Base-by-base conservation (phyloP, 2,888 invertebrate genomes). In the Plemyria rubiginata region DNA sequence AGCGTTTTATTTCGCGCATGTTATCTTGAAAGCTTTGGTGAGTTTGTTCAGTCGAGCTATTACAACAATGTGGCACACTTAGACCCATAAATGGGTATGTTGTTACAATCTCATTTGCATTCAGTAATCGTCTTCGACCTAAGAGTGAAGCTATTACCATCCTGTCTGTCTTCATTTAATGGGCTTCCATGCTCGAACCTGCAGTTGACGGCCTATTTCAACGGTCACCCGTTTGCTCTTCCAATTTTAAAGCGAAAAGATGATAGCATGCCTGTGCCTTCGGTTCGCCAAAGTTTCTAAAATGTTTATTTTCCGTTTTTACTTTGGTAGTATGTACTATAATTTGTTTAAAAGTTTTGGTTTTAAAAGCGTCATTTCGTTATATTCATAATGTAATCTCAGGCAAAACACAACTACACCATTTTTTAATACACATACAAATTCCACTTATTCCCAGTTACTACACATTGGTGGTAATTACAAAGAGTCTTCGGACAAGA, bases 81-180 rank as follows among this genome's bases (percentile, higher is more conserved):
- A 48, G 16, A 50, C 43, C 54, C 49, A 50, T 32, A 43, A 60
- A 51, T 55, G 16, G 40, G 51, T 54, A 36, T 54, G 45, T 64
- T 60, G 67, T 60, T 60, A 60, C 46, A 56, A 53, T 49, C 64
- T 73, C 65, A 75, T 76, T 76, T 73, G 66, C 75, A 76, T 76
- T 66, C 29, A 66, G 62, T 73, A 70, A 72, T 71, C 68, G 60
- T 66, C 57, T 61, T 48, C 46, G 54, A 54, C 41, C 65, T 63
- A 63, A 67, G 63, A 58, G 66, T 68, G 58, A 75, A 73, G 70
- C 71, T 74, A 74, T 78, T 75, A 75, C 71, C 69, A 70, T 66
- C 63, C 65, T 69, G 76, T 75, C 78, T 49, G 62, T 78, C 77
- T 76, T 73, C 68, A 74, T 77, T 76, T 72, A 63, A 58, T 67